phyloP scores from a whole-genome alignment of 2,888 invertebrate genomes.

The Tenthredo distinguenda region DNA sequence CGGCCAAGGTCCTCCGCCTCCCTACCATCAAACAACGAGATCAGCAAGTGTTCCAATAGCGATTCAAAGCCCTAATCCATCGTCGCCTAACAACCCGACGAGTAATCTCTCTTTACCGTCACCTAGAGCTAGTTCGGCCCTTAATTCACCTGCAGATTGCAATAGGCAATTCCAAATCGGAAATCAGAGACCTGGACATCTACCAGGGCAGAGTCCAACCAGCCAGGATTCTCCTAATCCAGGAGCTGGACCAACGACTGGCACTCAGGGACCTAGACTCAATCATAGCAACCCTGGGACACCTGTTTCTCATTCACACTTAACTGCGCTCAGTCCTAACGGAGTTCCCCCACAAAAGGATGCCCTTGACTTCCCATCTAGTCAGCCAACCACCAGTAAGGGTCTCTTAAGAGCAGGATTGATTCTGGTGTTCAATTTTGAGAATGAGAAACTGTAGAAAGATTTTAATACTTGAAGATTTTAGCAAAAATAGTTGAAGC shows the following conservation, averaged over 20 bases:
- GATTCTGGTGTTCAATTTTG: not conserved
- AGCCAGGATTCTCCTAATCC: constrained; percentile 83
- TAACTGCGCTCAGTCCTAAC: constrained; percentile 75
- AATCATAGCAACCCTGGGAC: constrained; percentile 88
- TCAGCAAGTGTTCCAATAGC: constrained; percentile 88
- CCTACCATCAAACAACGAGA: constrained; percentile 87
- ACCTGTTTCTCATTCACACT: constrained; percentile 81
- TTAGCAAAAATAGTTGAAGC: no score
- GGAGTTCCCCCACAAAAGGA: constrained; percentile 74
- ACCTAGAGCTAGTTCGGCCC: constrained; percentile 84
- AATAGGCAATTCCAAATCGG: constrained; percentile 79
- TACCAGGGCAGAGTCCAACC: constrained; percentile 83
- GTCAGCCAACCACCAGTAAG: constrained; percentile 78
- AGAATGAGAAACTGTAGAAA: not conserved
- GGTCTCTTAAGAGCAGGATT: not conserved
- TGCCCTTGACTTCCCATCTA: constrained; percentile 73
- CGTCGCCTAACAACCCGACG: constrained; percentile 86
- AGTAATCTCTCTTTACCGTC: constrained; percentile 88
- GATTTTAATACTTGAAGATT: not conserved
- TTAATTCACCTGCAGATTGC: constrained; percentile 86
- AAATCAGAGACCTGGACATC: constrained; percentile 75
- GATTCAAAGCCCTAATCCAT: constrained; percentile 86
- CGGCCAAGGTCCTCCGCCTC: constrained; percentile 88
- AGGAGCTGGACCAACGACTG: constrained; percentile 72
- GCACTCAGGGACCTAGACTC: constrained; percentile 75